These are phyloP conservation scores for Cassiopea andromeda DNA, from an alignment of 30 jellyfish, hydroid and myxozoan genomes.

Conservation along the genomic window DNA sequence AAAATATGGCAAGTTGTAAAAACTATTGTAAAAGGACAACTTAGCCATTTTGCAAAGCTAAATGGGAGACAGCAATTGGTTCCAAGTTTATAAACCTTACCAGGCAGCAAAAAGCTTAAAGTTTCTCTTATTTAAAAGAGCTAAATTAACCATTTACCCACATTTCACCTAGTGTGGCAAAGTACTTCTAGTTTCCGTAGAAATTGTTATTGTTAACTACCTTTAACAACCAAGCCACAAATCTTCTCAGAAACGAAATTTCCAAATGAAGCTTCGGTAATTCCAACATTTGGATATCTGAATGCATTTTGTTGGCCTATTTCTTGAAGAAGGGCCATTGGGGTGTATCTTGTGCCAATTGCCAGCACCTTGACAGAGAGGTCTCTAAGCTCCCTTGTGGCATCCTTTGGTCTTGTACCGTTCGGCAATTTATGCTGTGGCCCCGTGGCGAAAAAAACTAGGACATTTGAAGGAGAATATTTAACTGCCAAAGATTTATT, in stretches of 20 bases:
- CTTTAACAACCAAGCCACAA: background rate
- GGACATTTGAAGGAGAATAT: background rate
- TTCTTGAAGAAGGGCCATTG: background rate
- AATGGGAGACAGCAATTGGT: too few relatives aligned
- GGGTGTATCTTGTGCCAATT: slow-evolving; percentile 41
- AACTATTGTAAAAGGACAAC: too few relatives aligned
- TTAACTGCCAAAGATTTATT: background rate
- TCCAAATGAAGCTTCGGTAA: background rate
- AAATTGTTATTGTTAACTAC: background rate
- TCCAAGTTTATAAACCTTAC: too few relatives aligned
- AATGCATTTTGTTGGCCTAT: slow-evolving; percentile 4
- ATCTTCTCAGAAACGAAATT: background rate
- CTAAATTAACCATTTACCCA: too few relatives aligned
- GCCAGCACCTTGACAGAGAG: slow-evolving; percentile 53
- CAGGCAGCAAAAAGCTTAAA: too few relatives aligned
- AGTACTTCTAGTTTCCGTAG: background rate
- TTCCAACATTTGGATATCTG: slow-evolving; percentile 5
- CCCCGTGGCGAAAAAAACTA: slow-evolving; percentile 59
- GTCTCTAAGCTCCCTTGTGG: slow-evolving; percentile 63
- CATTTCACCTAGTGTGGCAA: background rate
- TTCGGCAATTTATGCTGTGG: background rate
- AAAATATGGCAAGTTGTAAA: too few relatives aligned
- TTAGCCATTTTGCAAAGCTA: too few relatives aligned
- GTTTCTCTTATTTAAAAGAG: too few relatives aligned
- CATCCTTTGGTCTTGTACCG: slow-evolving; percentile 36